These are phyloP conservation scores for Sander lucioperca DNA, from an alignment of 2,113 vertebrate genomes.

Conservation along the genomic window DNA sequence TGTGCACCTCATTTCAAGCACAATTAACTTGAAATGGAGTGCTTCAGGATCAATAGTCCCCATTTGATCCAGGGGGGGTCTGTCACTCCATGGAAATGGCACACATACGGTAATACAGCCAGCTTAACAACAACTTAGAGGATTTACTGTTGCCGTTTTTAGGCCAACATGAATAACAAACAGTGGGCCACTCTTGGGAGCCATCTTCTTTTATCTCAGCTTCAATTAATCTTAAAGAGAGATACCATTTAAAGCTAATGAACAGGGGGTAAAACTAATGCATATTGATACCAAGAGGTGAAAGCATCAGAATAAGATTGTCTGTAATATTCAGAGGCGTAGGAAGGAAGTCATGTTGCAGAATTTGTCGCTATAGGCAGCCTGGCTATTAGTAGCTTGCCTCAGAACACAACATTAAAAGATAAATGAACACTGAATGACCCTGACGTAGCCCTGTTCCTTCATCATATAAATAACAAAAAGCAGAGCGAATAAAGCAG, in stretches of 20 bases:
- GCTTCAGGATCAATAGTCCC: slow-evolving; percentile 89
- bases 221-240: slow-evolving; percentile 86
- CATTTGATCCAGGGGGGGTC: slow-evolving; percentile 85
- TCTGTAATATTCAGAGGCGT: slow-evolving; percentile 56
- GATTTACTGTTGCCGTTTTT: slow-evolving; percentile 87
- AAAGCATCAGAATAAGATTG: slow-evolving; percentile 48
- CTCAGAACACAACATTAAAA: slow-evolving; percentile 68
- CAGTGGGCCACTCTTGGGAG: slow-evolving; percentile 79
- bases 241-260: slow-evolving; percentile 83
- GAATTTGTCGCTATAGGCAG: slow-evolving; percentile 37
- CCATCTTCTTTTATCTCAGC: slow-evolving; percentile 81
- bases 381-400: slow-evolving; percentile 30
- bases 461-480: slow-evolving; percentile 93
- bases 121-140: slow-evolving; percentile 86
- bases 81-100: slow-evolving; percentile 86
- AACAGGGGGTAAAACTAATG: slow-evolving; percentile 74
- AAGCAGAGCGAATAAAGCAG: slow-evolving; percentile 84
- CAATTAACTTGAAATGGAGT: slow-evolving; percentile 91
- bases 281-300: slow-evolving; percentile 64
- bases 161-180: slow-evolving; percentile 84
- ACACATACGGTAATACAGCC: slow-evolving; percentile 87
- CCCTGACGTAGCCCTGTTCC: slow-evolving; percentile 77
- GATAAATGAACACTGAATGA: slow-evolving; percentile 81
- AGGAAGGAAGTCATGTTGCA: slow-evolving; percentile 29
- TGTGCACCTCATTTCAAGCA: slow-evolving; percentile 90